Conservation (phyloP, 2,113 vertebrate genomes). For the Brachirus orientalis region DNA sequence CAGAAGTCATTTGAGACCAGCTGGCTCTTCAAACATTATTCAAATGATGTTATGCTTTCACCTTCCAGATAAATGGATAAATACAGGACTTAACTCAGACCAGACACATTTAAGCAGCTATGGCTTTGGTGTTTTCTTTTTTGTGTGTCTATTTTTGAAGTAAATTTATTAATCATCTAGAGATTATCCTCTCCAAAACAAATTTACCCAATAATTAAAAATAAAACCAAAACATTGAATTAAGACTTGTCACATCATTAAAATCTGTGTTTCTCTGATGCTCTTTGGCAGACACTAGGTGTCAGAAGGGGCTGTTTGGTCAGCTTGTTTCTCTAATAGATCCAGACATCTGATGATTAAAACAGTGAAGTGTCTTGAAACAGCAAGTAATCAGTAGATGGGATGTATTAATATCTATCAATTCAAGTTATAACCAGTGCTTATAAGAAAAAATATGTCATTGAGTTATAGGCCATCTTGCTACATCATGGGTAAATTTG, state of each 20-base stretch:
- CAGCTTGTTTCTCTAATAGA: background rate
- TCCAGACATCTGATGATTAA: background rate
- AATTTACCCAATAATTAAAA: background rate
- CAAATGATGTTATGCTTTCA: constrained; percentile 3
- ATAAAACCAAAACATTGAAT: too few species aligned
- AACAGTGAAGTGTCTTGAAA: background rate
- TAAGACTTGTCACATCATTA: background rate
- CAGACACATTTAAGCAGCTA: constrained; percentile 21
- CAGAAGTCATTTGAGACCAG: constrained; percentile 41
- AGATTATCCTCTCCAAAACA: background rate
- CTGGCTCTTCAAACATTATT: constrained; percentile 40
- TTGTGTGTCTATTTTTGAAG: background rate
- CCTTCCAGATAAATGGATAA: constrained; percentile 16
- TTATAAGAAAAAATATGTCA: background rate
- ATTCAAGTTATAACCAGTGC: background rate
- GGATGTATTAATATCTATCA: background rate
- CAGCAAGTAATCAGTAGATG: background rate
- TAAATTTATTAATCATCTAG: background rate
- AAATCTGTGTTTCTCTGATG: background rate
- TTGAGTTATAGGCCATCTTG: background rate
- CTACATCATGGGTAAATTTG: constrained; percentile 13
- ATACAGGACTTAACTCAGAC: background rate
- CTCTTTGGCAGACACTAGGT: background rate
- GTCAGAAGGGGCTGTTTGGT: background rate
- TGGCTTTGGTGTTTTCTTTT: background rate